Evolutionary conservation across 2,888 invertebrate genomes (phyloP).

Genomic region (Morpho helenor): DNA sequence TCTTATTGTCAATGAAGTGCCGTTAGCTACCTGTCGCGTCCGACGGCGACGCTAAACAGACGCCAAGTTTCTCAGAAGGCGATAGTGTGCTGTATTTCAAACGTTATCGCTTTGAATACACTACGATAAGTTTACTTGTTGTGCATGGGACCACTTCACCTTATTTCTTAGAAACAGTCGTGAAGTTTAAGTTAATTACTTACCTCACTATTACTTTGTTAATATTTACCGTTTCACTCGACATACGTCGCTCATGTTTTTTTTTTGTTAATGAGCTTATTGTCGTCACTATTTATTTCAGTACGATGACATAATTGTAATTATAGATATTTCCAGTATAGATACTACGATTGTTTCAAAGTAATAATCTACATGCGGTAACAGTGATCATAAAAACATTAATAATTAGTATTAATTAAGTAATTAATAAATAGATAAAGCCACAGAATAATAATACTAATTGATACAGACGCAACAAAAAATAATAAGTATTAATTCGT

Average conservation of each 20-base stretch:
- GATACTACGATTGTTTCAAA: no score
- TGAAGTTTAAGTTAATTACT: conserved; percentile 49
- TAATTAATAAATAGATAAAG: no score
- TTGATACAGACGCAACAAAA: no score
- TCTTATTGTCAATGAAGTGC: conserved; percentile 57
- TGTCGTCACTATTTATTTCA: background rate
- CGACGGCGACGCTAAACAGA: conserved; percentile 34
- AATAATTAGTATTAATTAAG: no score
- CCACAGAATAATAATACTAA: no score
- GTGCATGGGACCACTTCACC: conserved; percentile 53
- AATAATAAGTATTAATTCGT: no score
- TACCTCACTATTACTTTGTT: conserved; percentile 20
- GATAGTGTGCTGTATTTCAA: conserved; percentile 69
- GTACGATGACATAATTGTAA: conserved; percentile 8
- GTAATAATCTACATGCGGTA: no score
- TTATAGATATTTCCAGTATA: background rate
- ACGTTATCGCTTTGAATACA: conserved; percentile 72
- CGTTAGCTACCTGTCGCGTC: conserved; percentile 74
- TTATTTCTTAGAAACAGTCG: conserved; percentile 55
- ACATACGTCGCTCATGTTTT: background rate
- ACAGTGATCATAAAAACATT: no score
- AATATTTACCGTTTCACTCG: conserved; percentile 2
- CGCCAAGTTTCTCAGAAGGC: conserved; percentile 67
- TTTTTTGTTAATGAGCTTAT: conserved; percentile 1
- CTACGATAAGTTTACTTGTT: conserved; percentile 66